phyloP scores from a whole-genome alignment of 1,140 invertebrate species.

The Drosophila teissieri region DNA sequence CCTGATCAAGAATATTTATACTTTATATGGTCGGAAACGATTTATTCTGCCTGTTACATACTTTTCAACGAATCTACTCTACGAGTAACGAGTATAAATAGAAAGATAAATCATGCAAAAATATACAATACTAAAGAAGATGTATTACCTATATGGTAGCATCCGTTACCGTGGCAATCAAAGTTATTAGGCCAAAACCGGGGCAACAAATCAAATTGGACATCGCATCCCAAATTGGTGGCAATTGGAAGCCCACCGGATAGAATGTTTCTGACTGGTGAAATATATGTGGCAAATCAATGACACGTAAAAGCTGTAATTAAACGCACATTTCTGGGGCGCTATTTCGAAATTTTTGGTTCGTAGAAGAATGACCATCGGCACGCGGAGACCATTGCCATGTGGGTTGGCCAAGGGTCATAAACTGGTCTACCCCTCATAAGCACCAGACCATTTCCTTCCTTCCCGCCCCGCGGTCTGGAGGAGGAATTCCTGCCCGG shows the following conservation, averaged over 20 bases:
- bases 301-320: slow-evolving; percentile 80
- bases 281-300: slow-evolving; percentile 66
- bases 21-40: no score
- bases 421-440: slow-evolving; percentile 42
- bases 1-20: no score
- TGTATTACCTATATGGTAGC: no score
- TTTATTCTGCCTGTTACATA: no score
- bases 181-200: slow-evolving; percentile 5
- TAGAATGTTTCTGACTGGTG: slow-evolving; percentile 13
- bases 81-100: no score
- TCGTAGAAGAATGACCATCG: slow-evolving; percentile 17
- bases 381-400: background rate
- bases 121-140: background rate
- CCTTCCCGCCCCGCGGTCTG: slow-evolving; percentile 16
- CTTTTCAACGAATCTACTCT: no score
- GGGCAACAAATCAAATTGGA: slow-evolving; percentile 14
- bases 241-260: slow-evolving; percentile 2
- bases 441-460: slow-evolving; percentile 33
- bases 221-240: slow-evolving; percentile 1
- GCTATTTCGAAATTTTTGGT: slow-evolving; percentile 24
- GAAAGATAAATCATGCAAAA: no score
- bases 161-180: background rate
- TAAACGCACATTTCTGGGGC: slow-evolving; percentile 71
- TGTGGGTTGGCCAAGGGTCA: slow-evolving; percentile 29
- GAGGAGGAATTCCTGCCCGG: background rate